Evolutionary conservation across 2,113 vertebrate species (phyloP).

Genomic region (Scytalopus superciliaris): DNA sequence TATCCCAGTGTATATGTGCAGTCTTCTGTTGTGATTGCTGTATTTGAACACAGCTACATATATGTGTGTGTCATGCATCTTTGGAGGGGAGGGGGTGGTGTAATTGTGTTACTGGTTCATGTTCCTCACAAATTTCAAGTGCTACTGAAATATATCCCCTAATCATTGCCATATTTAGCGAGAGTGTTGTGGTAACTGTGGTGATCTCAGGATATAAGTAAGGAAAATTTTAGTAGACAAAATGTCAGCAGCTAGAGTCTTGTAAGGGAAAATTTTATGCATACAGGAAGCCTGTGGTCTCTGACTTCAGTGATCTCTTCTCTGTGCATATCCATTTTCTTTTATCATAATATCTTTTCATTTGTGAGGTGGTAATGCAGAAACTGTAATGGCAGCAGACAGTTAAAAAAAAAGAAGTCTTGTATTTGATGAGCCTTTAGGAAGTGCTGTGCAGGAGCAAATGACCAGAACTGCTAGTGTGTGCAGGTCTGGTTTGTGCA

Average conservation of each 20-base stretch:
- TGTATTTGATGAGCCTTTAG: neutral
- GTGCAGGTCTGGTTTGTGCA: neutral
- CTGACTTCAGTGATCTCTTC: neutral
- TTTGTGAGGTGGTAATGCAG: neutral
- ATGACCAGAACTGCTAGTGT: neutral
- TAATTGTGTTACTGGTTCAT: neutral
- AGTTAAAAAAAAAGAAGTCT: neutral
- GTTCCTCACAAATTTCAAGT: neutral
- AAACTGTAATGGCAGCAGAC: neutral
- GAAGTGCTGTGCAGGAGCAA: neutral
- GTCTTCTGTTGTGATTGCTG: neutral
- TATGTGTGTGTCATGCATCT: rapidly evolving
- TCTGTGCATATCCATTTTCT: neutral
- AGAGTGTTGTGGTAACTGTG: neutral
- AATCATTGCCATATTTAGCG: neutral
- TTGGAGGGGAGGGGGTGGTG: neutral
- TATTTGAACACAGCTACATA: neutral
- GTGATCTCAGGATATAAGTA: neutral
- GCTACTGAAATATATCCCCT: neutral
- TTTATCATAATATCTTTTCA: neutral
- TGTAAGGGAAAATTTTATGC: neutral
- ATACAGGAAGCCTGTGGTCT: neutral
- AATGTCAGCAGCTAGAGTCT: neutral
- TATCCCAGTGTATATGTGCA: neutral
- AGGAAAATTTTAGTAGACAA: neutral